Evolutionary conservation across 2,113 vertebrate genomes (phyloP), one percentile per base, ranked within the genome.

Genomic region (Tupaia chinensis): DNA sequence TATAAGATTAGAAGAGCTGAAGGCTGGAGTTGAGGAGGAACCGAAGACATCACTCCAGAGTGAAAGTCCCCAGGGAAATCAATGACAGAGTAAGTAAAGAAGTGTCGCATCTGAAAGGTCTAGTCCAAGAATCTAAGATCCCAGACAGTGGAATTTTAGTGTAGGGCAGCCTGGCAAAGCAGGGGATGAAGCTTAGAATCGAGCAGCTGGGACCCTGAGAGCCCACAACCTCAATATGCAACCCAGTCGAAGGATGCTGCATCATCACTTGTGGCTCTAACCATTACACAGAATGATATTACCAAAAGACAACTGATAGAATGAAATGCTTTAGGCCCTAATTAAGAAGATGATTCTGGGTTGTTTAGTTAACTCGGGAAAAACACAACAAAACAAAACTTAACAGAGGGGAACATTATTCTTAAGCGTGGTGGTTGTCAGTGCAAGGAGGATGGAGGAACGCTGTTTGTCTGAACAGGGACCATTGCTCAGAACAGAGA

Each of bases 111-210:
- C 61, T 3, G 0, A 65, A 93, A 93, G 32, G 11, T 0, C 20
- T 44, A 11, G 27, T 4, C 44, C 27, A 8, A 29, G 53, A 63
- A 19, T 17, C 22, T 7, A 32, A 19, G 44, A 10, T 19, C 53
- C 56, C 8, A 3, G 0, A 10, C 1, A 0, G 53, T 12, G 25
- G 34, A 11, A 0, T 1, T 9, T 54, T 63, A 6, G 4, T 13
- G 5, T 27, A 54, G 16, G 34, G 4, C 27, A 34, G 22, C 25
- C 16, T 25, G 5, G 1, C 14, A 2, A 29, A 12, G 53, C 61
- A 7, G 17, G 7, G 92, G 13, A 0, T 11, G 8, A 22, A 54
- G 61, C 25, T 60, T 32, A 19, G 53, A 44, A 2, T 29, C 3
- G 23, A 60, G 83, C 13, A 44, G 70, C 17, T 9, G 16, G 29